Base-by-base conservation (phyloP, 1,140 invertebrate species). In the Aphidius ervi region DNA sequence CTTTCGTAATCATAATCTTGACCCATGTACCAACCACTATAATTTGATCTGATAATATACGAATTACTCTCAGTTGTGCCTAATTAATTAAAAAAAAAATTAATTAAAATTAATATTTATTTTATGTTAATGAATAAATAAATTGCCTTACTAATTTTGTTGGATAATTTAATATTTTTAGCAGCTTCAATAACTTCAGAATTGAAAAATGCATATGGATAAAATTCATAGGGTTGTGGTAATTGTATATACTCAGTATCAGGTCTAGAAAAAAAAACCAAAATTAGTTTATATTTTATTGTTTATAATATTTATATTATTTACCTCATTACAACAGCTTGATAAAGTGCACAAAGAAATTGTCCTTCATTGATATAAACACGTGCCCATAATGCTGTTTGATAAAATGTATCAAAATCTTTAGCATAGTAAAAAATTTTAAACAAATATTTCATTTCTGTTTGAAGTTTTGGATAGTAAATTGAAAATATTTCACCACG, bases 331-430 rank as follows among this genome's bases (percentile, higher is more conserved):
- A 31, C 66, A 3, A 87, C 74, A 6, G 86, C 85, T 55, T 83
- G 74, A 52, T 82, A 84, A 63, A 86, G 70, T 4, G 85, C 81
- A 48, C 83, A 84, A 5, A 81, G 65, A 69, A 86, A 89, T 61
- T 84, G 78, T 37, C 80, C 83, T 69, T 85, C 80, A 71, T 88
- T 88, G 7, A 86, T 67, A 59, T 85, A 65, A 58, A 79, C 76
- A 0, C 81, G 81, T 9, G 84, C 84, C 77, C 81, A 87, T 9
- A 79, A 66, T n/a, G 86, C 85, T 2, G 82, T 84, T 60, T 83
- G 82, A 74, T 78, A 83, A 75, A 88, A 88, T 9, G 79, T 84
- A 5, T 86, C 83, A 63, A 83, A 87, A 65, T 87, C 82, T 63
- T 85, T 85, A 52, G 86, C 84, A 49, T 81, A 82, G 70, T 82